A percentile compares a stretch with the other conserved stretches of the same genome.
Conservation (phyloP, 2,797 vertebrate species). For the Petrocephalus sullivani region DNA sequence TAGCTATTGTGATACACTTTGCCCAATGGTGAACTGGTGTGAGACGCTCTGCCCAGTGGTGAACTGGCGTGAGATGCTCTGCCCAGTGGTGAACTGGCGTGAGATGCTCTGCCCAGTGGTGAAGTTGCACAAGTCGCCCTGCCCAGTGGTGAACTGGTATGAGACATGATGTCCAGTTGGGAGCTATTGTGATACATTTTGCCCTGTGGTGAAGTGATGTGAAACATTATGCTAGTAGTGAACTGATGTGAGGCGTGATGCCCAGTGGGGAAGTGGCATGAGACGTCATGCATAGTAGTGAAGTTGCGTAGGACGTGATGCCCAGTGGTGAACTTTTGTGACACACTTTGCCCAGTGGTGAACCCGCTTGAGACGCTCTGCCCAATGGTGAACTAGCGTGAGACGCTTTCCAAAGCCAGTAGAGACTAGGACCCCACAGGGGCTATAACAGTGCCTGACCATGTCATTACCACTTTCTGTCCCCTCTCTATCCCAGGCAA, state of each 20-base stretch:
- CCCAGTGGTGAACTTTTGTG: too few species aligned
- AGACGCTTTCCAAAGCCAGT: background rate
- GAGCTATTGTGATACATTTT: background rate
- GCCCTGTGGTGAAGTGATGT: background rate
- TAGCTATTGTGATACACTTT: background rate
- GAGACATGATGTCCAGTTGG: background rate
- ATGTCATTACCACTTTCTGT: background rate
- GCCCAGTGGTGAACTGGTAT: background rate
- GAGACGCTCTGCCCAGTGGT: background rate
- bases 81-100: too few species aligned
- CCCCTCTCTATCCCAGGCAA: background rate
- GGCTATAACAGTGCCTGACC: background rate
- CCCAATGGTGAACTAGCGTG: background rate
- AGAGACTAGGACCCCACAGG: background rate
- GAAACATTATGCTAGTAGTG: background rate
- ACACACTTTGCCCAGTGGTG: background rate
- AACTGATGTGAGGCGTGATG: background rate
- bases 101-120: background rate
- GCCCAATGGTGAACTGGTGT: too few species aligned
- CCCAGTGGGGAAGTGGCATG: background rate
- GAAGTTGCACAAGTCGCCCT: background rate
- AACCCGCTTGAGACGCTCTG: too few species aligned
- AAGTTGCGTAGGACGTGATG: too few species aligned
- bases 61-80: too few species aligned
- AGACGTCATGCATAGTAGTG: background rate